Base-by-base conservation (phyloP, 2,888 invertebrate species). In the Micoletzkya japonica region DNA sequence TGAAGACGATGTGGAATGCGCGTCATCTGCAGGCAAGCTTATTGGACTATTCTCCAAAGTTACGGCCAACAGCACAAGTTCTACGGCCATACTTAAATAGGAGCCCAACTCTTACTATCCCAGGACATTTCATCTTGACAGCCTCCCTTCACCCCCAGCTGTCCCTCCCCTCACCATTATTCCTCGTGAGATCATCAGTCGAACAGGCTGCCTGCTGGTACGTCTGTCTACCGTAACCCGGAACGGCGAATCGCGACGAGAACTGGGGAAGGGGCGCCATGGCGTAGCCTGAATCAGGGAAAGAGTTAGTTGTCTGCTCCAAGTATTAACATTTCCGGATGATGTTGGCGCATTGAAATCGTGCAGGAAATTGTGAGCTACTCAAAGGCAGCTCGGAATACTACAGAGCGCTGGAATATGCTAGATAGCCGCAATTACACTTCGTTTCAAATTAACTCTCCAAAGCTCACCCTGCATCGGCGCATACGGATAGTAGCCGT, bases 141-240 rank as follows among this genome's bases (percentile, higher is more conserved):
- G n/a, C n/a, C n/a, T n/a, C 14, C 49, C 49, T 44, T 14, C 14
- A 44, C n/a, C n/a, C n/a, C n/a, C n/a, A n/a, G n/a, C n/a, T n/a
- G n/a, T n/a, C n/a, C n/a, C 10, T 60, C 4, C 28, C 7, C 37
- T 36, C 24, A 58, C 57, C 68, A 32, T n/a, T 30, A 1, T 30
- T 30, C 36, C 54, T 28, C 3, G 66, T 37, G 37, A 57, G 34
- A 4, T 68, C 68, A 68, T 68, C 68, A 34, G 68, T 68, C n/a
- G 44, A 44, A 28, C 68, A 68, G 1, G 68, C 49, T n/a, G 68
- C 68, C 68, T 68, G 68, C 34, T 68, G 68, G 49, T 68, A 68
- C 10, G 30, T 34, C 14, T 3, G 32, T 7, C 66, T 32, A n/a
- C 54, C 39, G 24, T 66, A 66, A 14, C 30, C 24, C 28, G 68